Base-by-base conservation (phyloP, 2,113 vertebrate genomes). In the Pygoscelis antarcticus region DNA sequence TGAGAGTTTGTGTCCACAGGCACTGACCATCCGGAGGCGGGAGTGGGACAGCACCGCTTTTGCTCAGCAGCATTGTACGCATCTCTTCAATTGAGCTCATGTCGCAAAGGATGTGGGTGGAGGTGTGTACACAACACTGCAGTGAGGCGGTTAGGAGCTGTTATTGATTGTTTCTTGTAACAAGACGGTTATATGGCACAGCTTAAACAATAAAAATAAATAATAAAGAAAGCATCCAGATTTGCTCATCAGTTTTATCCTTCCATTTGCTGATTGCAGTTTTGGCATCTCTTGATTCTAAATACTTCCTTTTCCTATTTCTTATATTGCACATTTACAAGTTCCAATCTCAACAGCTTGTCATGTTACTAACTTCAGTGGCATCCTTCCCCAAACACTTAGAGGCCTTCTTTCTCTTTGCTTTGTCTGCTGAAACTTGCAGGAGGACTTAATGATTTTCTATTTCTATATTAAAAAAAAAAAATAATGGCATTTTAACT, bases 201-300 rank as follows among this genome's bases (percentile, higher is more conserved):
- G 78, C 75, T 96, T 83, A 77, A 93, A 94, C 71, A 91, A 90
- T 93, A 47, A 93, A 96, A 96, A 96, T 94, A 97, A 96, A 94
- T 83, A 95, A 95, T 91, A 65, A 91, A 79, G 81, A 84, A 93
- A 32, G 62, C 81, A 81, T 91, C 89, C 94, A 95, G 70, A 66
- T 86, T 81, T 94, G 38, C 87, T 97, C 95, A 95, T 95, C 87
- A 70, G 82, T 95, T 96, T 94, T 93, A 86, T 87, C 68, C 47
- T 95, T 97, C 90, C 97, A 96, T 97, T 96, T 97, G 82, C 94
- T 97, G 95, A 96, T 96, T 97, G 84, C 87, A 83, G 6, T 91
- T 94, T 93, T 97, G 97, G 96, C 97, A 97, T 96, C 32, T 27
- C 85, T 77, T 2, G 18, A 47, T 77, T 85, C 95, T 87, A 93